Percentiles rank a stretch among this genome's conserved stretches.
phyloP scores from a whole-genome alignment of 2,888 invertebrate genomes.

The Limnephilus marmoratus region DNA sequence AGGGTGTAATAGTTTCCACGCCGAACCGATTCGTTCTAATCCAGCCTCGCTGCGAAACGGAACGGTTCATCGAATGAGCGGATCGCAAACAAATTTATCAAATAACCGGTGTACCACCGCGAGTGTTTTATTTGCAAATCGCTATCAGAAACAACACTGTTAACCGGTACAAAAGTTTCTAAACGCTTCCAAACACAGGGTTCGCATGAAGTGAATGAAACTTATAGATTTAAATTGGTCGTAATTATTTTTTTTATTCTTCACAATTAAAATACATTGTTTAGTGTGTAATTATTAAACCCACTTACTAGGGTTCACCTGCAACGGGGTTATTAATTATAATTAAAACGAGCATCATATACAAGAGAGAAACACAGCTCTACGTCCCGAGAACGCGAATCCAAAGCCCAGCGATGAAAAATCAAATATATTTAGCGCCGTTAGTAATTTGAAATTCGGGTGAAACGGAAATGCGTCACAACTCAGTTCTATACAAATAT shows the following conservation, averaged over 20 bases:
- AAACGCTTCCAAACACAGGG: not conserved
- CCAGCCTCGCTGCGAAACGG: conserved; percentile 10
- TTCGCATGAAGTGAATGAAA: not conserved
- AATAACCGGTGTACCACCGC: conserved; percentile 8
- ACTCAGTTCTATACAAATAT: no score
- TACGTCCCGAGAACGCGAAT: not conserved
- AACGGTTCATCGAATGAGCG: conserved; percentile 39
- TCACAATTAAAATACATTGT: no score
- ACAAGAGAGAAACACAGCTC: not conserved
- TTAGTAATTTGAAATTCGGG: no score
- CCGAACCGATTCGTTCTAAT: conserved; percentile 10
- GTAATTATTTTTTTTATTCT: no score
- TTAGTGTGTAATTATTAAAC: no score
- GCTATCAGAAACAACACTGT: not conserved
- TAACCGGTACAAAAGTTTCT: not conserved
- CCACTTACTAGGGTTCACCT: no score
- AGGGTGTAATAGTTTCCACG: not conserved
- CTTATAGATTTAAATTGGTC: no score
- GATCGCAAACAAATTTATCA: conserved; percentile 45
- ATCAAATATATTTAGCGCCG: no score
- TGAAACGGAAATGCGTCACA: no score
- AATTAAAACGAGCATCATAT: not conserved
- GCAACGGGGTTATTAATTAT: no score
- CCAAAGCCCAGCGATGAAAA: not conserved
- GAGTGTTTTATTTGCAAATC: conserved; percentile 9